Evolutionary conservation across 2,113 vertebrate species (phyloP).

Genomic region (Leucopsar rothschildi): DNA sequence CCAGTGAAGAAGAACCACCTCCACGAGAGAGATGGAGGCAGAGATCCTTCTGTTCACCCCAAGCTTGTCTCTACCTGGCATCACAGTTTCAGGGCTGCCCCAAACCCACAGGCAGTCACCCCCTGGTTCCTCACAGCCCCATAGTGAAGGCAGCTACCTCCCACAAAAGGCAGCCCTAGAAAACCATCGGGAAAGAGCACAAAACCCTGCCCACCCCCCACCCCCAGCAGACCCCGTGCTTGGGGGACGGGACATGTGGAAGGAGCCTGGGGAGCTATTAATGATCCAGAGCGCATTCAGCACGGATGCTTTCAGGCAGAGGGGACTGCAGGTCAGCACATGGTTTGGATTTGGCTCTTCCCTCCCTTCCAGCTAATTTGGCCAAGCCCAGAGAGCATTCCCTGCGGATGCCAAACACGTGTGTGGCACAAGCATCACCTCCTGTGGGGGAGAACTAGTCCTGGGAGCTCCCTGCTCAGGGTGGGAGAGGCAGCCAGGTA

Average conservation of each 20-base stretch:
- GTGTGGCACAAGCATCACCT: conserved; percentile 1
- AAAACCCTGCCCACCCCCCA: not conserved
- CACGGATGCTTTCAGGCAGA: not conserved
- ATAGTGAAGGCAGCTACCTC: fast-evolving
- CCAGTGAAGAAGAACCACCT: fast-evolving
- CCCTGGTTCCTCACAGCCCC: not conserved
- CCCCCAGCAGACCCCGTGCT: not conserved
- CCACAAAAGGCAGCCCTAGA: not conserved
- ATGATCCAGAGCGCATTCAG: conserved; percentile 3
- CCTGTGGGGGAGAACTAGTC: not conserved
- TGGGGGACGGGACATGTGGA: not conserved
- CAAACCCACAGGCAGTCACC: not conserved
- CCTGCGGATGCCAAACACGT: not conserved
- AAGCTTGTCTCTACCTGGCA: not conserved
- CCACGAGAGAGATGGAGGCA: not conserved
- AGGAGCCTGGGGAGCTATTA: conserved; percentile 6
- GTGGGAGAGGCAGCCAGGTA: not conserved
- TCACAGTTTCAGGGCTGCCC: not conserved
- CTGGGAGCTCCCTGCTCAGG: not conserved
- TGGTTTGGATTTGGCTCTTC: conserved; percentile 53
- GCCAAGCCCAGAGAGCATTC: not conserved
- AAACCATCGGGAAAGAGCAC: not conserved
- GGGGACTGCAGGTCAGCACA: conserved; percentile 52
- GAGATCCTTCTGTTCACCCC: fast-evolving
- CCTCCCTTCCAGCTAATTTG: conserved; percentile 18